These are phyloP conservation scores for Eolophus roseicapilla DNA, from an alignment of 2,113 vertebrate species.

Conservation along the genomic window DNA sequence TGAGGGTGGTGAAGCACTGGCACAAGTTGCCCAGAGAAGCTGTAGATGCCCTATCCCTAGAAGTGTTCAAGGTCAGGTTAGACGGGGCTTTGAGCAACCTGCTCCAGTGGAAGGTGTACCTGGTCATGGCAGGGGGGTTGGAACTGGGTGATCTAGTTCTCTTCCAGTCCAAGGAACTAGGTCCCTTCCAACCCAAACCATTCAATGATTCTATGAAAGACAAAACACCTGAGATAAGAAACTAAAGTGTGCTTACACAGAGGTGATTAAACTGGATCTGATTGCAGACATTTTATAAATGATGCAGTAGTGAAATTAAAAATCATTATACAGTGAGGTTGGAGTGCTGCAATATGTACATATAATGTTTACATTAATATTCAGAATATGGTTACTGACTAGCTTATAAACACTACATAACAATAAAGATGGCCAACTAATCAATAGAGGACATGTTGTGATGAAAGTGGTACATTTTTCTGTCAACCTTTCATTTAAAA, in stretches of 20 bases:
- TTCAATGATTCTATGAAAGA: neutral
- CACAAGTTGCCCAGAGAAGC: neutral
- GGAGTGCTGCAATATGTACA: neutral
- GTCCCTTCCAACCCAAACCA: neutral
- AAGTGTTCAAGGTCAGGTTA: neutral
- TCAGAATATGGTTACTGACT: neutral
- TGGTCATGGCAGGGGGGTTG: neutral
- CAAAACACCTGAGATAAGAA: neutral
- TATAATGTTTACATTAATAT: neutral
- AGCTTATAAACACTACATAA: neutral
- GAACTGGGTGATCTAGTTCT: neutral
- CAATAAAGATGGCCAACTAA: neutral
- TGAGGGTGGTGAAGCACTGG: neutral
- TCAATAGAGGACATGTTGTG: neutral
- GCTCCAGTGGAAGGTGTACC: neutral
- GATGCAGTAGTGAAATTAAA: neutral
- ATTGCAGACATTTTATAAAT: neutral
- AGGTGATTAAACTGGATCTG: neutral
- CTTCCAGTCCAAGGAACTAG: neutral
- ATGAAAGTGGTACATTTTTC: neutral
- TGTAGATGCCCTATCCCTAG: neutral
- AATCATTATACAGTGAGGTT: neutral
- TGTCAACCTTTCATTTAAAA: neutral
- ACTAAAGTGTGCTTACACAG: neutral
- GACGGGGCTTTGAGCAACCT: neutral